phyloP scores from a whole-genome alignment of 1,140 invertebrate species.

The Zeugodacus cucurbitae region DNA sequence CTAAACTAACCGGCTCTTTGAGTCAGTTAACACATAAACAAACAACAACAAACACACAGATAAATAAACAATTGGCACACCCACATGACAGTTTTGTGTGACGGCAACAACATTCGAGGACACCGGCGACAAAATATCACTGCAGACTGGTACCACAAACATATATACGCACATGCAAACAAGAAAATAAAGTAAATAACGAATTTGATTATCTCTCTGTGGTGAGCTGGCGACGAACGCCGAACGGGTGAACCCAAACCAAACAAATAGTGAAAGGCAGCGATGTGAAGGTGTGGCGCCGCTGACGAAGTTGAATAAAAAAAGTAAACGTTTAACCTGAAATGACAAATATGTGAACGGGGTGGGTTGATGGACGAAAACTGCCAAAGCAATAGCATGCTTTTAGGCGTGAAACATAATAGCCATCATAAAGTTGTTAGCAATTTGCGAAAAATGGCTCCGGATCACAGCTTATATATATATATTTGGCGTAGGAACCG shows the following conservation, averaged over 20 bases:
- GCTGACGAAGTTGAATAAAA: not conserved
- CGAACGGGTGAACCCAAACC: not conserved
- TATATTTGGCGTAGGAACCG: no score
- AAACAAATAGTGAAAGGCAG: not conserved
- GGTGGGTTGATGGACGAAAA: not conserved
- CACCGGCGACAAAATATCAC: conserved; percentile 4
- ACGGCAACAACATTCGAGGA: not conserved
- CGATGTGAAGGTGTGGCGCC: not conserved
- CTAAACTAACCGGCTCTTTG: not conserved
- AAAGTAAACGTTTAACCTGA: not conserved
- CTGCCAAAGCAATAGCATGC: not conserved
- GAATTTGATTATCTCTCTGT: conserved; percentile 20
- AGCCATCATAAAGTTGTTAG: conserved; percentile 10
- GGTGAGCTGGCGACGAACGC: not conserved
- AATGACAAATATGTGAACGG: not conserved
- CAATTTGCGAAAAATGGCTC: not conserved
- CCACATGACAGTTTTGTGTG: conserved; percentile 14
- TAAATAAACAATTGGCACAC: conserved; percentile 29
- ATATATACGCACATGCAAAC: not conserved
- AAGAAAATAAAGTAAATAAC: conserved; percentile 8
- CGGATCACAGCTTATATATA: not conserved
- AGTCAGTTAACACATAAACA: not conserved
- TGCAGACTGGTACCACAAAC: not conserved
- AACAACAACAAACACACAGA: not conserved
- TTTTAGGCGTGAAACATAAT: conserved; percentile 18